A percentile compares a stretch with the other conserved stretches of the same genome.
phyloP scores from a whole-genome alignment of 2,113 vertebrate genomes.

The Engystomops pustulosus region DNA sequence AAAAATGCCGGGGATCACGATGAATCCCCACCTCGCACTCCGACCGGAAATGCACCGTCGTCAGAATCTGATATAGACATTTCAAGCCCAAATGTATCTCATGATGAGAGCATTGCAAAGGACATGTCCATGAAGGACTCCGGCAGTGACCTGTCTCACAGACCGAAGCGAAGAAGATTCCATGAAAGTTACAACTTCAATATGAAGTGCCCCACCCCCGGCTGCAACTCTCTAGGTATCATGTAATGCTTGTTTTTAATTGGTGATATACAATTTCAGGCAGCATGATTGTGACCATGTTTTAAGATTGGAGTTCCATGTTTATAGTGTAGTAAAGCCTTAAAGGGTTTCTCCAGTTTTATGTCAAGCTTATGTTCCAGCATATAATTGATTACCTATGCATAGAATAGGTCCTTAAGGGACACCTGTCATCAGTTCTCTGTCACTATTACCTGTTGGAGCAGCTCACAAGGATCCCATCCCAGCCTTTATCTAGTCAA shows the following conservation, averaged over 20 bases:
- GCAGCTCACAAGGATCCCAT: too few species aligned
- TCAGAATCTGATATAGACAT: slow-evolving; percentile 98
- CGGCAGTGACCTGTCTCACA: slow-evolving; percentile 92
- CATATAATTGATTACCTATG: too few species aligned
- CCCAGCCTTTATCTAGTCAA: too few species aligned
- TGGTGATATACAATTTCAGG: too few species aligned
- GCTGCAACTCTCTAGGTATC: slow-evolving; percentile 95
- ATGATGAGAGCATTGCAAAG: slow-evolving; percentile 93
- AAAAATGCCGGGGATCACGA: slow-evolving; percentile 91
- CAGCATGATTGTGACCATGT: too few species aligned
- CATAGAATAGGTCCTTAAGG: too few species aligned
- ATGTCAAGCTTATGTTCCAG: too few species aligned
- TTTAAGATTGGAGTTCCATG: too few species aligned
- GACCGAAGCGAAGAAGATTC: slow-evolving; percentile 95
- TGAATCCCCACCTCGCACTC: slow-evolving; percentile 94
- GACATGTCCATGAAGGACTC: slow-evolving; percentile 92
- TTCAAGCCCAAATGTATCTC: slow-evolving; percentile 95
- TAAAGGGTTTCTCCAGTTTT: too few species aligned
- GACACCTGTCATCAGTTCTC: too few species aligned
- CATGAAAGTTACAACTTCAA: slow-evolving; percentile 99
- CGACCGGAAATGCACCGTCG: slow-evolving; percentile 97
- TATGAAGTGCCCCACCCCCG: slow-evolving; percentile 97
- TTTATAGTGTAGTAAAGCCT: too few species aligned
- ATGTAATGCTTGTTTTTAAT: background rate
- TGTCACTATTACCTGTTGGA: too few species aligned